Evolutionary conservation across 1,140 invertebrate genomes (phyloP).

Genomic region (Proales similis): DNA sequence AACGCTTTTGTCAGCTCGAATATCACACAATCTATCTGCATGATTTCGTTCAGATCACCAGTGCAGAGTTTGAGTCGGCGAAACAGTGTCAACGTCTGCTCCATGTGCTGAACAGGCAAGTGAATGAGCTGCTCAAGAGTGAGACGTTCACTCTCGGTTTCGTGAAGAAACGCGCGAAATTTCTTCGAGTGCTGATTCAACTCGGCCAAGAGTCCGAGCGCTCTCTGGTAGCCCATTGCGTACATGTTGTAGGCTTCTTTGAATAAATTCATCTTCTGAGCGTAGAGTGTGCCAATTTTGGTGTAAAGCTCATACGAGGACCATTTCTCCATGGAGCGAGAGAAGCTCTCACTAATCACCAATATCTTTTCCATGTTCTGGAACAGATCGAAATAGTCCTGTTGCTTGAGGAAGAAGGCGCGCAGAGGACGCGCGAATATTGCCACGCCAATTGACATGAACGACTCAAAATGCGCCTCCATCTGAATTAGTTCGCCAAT

Average conservation of each 20-base stretch:
- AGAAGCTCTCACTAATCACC: constrained; percentile 31
- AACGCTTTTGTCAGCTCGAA: constrained; percentile 35
- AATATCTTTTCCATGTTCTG: constrained; percentile 32
- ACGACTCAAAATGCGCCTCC: constrained; percentile 28
- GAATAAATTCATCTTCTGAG: constrained; percentile 35
- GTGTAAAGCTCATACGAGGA: constrained; percentile 33
- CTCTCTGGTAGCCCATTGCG: constrained; percentile 23
- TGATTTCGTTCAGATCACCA: constrained; percentile 10
- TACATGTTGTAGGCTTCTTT: constrained; percentile 28
- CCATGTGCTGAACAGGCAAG: constrained; percentile 32
- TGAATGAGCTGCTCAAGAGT: constrained; percentile 24
- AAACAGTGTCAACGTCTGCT: constrained; percentile 29
- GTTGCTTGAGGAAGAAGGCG: constrained; percentile 33
- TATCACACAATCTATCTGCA: constrained; percentile 34
- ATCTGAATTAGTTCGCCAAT: constrained; percentile 24
- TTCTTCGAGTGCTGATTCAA: constrained; percentile 21
- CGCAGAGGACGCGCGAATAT: constrained; percentile 17
- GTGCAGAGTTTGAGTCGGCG: constrained; percentile 28
- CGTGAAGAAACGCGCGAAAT: constrained; percentile 18
- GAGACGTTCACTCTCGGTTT: constrained; percentile 1
- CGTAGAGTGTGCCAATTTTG: constrained; percentile 28
- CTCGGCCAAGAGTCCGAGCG: constrained; percentile 5
- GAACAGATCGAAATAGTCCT: constrained; percentile 35
- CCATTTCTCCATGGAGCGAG: constrained; percentile 34
- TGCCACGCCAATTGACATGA: constrained; percentile 6